phyloP scores from a whole-genome alignment of 1,140 invertebrate species.

The Episyrphus balteatus region DNA sequence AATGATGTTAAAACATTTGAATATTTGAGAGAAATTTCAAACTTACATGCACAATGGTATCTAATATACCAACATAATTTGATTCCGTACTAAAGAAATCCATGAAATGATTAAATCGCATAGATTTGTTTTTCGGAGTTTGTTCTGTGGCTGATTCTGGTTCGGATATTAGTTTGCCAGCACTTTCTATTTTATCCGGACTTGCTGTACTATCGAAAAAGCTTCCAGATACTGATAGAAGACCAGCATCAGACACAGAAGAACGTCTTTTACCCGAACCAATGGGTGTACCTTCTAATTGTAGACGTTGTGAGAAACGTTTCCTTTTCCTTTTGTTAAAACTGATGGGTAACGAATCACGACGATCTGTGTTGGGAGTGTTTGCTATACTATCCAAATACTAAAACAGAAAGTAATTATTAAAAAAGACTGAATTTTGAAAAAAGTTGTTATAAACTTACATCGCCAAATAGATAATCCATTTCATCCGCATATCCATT shows the following conservation, averaged over 20 bases:
- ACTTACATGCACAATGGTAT: slow-evolving; percentile 76
- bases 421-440: not conserved
- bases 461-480: slow-evolving; percentile 75
- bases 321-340: slow-evolving; percentile 56
- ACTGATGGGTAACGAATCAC: slow-evolving; percentile 43
- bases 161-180: slow-evolving; percentile 32
- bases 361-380: slow-evolving; percentile 39
- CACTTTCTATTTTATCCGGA: slow-evolving; percentile 47
- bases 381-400: slow-evolving; percentile 36
- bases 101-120: slow-evolving; percentile 70
- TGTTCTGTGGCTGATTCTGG: slow-evolving; percentile 40
- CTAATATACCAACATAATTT: slow-evolving; percentile 91
- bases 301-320: slow-evolving; percentile 41
- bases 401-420: slow-evolving; percentile 7
- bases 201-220: slow-evolving; percentile 76
- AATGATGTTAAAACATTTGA: not conserved
- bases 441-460: slow-evolving; percentile 40
- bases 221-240: slow-evolving; percentile 73
- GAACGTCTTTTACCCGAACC: slow-evolving; percentile 59
- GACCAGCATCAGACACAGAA: slow-evolving; percentile 68
- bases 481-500: slow-evolving; percentile 87
- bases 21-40: not conserved
- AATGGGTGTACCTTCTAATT: slow-evolving; percentile 27
- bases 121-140: slow-evolving; percentile 47
- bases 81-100: slow-evolving; percentile 93